Base-by-base conservation (phyloP, 2,888 invertebrate species). In the Eupelmus urozonus region DNA sequence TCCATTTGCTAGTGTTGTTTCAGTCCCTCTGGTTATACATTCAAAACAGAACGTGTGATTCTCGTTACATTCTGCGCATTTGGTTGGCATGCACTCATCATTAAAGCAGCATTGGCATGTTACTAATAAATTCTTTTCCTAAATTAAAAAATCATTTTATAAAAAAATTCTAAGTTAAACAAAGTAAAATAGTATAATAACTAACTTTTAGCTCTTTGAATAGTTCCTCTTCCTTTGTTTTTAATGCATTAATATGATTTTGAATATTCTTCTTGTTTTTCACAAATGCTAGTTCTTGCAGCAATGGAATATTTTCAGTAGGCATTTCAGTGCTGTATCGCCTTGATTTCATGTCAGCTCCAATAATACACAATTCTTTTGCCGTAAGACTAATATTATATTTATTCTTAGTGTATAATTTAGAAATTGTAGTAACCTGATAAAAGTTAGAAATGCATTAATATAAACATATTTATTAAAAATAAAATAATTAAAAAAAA, bases 81-180 rank as follows among this genome's bases (percentile, higher is more conserved):
- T 87, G 0, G 85, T 88, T 81, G 92, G 86, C 29, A 91, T 76
- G 11, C 78, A 88, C 82, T 92, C 92, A 72, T 92, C 92, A 81
- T 92, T 91, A 78, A 82, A 93, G 84, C 93, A 93, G 84, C 92
- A 92, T 18, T 85, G 82, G 85, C 93, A 93, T n/a, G 90, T 90
- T 45, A 89, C 80, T 79, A 92, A 85, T 53, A 90, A 83, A 42
- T 76, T 76, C 62, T 72, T 70, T 55, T 75, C 69, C 81, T 81
- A 49, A 23, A 76, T 55, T 13, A 1, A 18, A 40, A 69, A 59
- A 23, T n/a, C 13, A 34, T 60, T 42, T 49, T 29, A 34, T 51
- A 40, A 13, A 23, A 49, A 16, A 72, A 34, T 23, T 29, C n/a
- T 40, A 27, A 59, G 11, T 16, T 18, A 65, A 25, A 23, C 11